phyloP scores from a whole-genome alignment of 2,888 invertebrate genomes.

The Heteropelma amictum region DNA sequence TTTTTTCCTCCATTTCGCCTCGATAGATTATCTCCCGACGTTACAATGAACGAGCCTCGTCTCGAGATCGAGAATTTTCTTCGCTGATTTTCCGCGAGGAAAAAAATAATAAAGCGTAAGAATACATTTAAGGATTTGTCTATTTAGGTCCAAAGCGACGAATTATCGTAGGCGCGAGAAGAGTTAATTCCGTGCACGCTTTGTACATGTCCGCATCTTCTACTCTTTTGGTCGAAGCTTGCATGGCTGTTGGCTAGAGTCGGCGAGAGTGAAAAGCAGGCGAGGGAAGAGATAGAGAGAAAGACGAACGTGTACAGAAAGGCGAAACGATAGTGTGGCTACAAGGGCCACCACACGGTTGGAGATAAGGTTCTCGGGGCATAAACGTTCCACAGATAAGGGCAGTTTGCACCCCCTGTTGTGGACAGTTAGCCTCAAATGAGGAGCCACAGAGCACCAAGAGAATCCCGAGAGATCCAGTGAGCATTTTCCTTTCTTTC shows the following conservation, averaged over 20 bases:
- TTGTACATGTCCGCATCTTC: neutral
- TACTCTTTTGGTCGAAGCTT: no score
- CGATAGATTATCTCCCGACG: constrained; percentile 26
- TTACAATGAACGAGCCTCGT: neutral
- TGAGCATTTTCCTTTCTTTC: constrained; percentile 3
- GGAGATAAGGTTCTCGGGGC: constrained; percentile 74
- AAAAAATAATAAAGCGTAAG: no score
- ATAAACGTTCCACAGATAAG: constrained; percentile 77
- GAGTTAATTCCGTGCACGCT: constrained; percentile 46
- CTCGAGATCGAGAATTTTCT: constrained; percentile 29
- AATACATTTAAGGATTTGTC: no score
- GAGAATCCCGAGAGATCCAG: constrained; percentile 46
- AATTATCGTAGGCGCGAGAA: no score
- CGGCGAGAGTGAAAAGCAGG: neutral
- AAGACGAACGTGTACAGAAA: constrained; percentile 24
- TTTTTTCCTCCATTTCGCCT: neutral
- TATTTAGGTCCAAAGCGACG: neutral
- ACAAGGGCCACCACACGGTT: constrained; percentile 48
- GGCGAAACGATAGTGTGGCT: constrained; percentile 35
- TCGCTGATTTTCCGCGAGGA: constrained; percentile 5
- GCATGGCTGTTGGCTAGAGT: neutral
- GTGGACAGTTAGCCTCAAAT: constrained; percentile 77
- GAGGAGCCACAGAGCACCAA: constrained; percentile 66
- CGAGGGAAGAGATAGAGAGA: constrained; percentile 55
- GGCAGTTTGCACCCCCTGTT: constrained; percentile 77